Evolutionary conservation across 2,888 invertebrate genomes (phyloP).

Genomic region (Fragum whitleyi): DNA sequence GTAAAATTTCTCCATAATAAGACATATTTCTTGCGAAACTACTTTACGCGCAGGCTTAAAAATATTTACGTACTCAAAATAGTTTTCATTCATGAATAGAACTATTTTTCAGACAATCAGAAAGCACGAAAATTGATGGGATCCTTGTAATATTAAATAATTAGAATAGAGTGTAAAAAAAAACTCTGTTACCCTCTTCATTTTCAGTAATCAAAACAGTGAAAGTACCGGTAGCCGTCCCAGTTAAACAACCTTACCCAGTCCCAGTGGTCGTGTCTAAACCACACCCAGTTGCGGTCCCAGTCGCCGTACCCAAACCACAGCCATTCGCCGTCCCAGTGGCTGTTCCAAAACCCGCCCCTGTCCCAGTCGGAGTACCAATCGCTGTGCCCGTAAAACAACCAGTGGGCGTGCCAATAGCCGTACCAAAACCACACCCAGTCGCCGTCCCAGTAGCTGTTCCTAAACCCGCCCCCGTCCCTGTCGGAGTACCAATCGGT

Average conservation of each 20-base stretch:
- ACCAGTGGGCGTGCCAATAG: conserved; percentile 1
- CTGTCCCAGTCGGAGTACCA: conserved; percentile 11
- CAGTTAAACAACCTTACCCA: neutral
- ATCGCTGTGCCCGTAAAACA: neutral
- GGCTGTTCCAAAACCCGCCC: neutral
- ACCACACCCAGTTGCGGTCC: conserved; percentile 5
- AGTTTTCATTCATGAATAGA: no score
- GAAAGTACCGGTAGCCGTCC: neutral
- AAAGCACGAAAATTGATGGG: no score
- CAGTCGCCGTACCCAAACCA: conserved; percentile 2
- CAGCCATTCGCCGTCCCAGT: conserved; percentile 13
- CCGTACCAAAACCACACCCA: conserved; percentile 8
- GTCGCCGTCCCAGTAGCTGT: conserved; percentile 1
- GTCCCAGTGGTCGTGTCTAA: neutral
- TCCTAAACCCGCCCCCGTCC: neutral
- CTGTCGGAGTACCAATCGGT: conserved; percentile 1
- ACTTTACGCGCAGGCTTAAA: no score
- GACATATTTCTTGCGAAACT: no score
- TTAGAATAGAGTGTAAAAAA: no score
- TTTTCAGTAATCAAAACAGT: conserved; percentile 1
- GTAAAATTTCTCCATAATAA: no score
- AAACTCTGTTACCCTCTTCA: no score
- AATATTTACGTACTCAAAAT: no score
- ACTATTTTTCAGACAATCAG: no score
- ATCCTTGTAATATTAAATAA: no score